Evolutionary conservation across 2,888 invertebrate genomes (phyloP), one percentile per base, ranked within the genome.

Genomic region (Anthoptus insignis): DNA sequence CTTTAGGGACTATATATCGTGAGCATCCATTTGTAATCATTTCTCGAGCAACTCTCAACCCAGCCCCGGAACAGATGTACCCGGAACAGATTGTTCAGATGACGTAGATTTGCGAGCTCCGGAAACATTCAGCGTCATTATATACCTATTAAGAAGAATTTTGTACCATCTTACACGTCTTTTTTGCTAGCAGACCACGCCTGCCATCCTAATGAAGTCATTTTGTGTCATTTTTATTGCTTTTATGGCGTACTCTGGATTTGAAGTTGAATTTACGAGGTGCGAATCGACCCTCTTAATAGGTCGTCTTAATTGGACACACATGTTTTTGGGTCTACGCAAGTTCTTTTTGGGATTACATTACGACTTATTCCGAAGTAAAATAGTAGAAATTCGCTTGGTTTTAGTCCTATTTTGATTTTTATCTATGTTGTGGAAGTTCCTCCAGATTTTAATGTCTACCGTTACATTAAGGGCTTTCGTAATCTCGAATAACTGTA

Each of bases 191-290:
- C 79, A 81, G 81, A 82, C 86, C 77, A 87, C 89, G 87, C 88
- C 88, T 81, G 80, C 76, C 73, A 80, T 80, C 81, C 86, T 93
- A 93, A 92, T 93, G 91, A 92, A 92, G 88, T 85, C 86, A 86
- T 93, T 93, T 89, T 78, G 47, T 83, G 91, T 92, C 92, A 91
- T 84, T 83, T 91, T 91, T 92, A 91, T 91, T 88, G 85, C 89
- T 85, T 89, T 93, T 88, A 91, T 84, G 87, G 84, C 84, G 85
- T 83, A 86, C 88, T 82, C 82, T 76, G 86, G 90, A 88, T 90
- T 91, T 90, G 84, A 86, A 83, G 80, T 82, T 80, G 81, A 87
- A 92, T 91, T 92, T 92, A 91, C 81, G 87, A 84, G 82, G 86
- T 85, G 87, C 82, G 88, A 92, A 92, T 90, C 90, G 91, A 89